A percentile compares a stretch with the other conserved stretches of the same genome.
Evolutionary conservation across 2,113 vertebrate genomes (phyloP).

Genomic region (Climacteris rufus): DNA sequence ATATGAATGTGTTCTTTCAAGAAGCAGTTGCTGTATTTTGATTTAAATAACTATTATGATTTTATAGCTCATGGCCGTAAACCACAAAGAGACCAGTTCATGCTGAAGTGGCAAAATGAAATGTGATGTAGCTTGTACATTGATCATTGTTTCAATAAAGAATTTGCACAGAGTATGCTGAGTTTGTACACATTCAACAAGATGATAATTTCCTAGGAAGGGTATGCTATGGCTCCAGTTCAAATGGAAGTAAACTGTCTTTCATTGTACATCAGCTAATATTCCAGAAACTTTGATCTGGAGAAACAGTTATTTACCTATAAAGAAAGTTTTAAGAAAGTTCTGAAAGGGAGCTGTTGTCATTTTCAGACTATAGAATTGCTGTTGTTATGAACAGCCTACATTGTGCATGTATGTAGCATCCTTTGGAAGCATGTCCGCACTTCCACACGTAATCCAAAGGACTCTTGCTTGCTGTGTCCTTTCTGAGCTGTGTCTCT

Average conservation of each 20-base stretch:
- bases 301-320: background rate
- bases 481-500: background rate
- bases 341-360: background rate
- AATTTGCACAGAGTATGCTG: conserved; percentile 52
- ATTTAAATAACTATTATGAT: conserved; percentile 55
- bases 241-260: background rate
- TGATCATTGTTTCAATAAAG: conserved; percentile 76
- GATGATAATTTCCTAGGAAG: background rate
- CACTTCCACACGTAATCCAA: background rate
- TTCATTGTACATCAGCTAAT: background rate
- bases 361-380: background rate
- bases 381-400: background rate
- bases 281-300: background rate
- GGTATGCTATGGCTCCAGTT: background rate
- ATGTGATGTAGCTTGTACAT: conserved; percentile 66
- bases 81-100: conserved; percentile 47
- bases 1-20: conserved; percentile 47
- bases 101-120: conserved; percentile 56
- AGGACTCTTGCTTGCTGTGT: background rate
- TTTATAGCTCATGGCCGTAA: conserved; percentile 46
- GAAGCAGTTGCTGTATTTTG: conserved; percentile 51
- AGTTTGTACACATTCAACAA: background rate
- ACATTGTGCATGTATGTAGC: background rate
- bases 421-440: background rate
- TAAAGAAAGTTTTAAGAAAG: background rate